Evolutionary conservation across 2,113 vertebrate genomes (phyloP).

Genomic region (Catharus fuscescens): DNA sequence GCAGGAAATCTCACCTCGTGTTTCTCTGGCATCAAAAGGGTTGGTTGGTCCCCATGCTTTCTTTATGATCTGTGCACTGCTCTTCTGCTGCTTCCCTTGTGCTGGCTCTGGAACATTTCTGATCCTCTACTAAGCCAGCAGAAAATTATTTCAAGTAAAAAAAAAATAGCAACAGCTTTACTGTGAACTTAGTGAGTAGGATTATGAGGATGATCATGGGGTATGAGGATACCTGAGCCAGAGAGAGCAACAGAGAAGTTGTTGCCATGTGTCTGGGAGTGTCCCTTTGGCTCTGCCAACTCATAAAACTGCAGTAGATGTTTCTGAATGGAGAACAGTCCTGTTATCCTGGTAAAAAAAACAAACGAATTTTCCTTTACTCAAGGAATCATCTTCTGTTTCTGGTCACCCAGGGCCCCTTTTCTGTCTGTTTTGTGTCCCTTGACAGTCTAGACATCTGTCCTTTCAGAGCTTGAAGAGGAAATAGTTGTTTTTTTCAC

Average conservation of each 20-base stretch:
- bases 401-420: background rate
- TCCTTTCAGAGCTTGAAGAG: background rate
- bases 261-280: background rate
- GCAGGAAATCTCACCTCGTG: background rate
- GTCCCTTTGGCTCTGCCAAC: background rate
- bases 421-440: background rate
- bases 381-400: background rate
- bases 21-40: background rate
- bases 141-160: background rate
- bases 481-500: background rate
- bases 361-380: background rate
- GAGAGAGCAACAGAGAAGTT: background rate
- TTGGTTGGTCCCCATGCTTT: background rate
- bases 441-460: background rate
- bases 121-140: background rate
- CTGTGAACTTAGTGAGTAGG: background rate
- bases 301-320: background rate
- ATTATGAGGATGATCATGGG: background rate
- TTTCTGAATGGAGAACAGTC: background rate
- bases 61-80: background rate
- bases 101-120: background rate
- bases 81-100: background rate
- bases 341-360: background rate
- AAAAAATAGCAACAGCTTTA: background rate
- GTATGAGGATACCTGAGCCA: background rate